phyloP scores from a whole-genome alignment of 2,888 invertebrate genomes.

The Papilio demoleus region DNA sequence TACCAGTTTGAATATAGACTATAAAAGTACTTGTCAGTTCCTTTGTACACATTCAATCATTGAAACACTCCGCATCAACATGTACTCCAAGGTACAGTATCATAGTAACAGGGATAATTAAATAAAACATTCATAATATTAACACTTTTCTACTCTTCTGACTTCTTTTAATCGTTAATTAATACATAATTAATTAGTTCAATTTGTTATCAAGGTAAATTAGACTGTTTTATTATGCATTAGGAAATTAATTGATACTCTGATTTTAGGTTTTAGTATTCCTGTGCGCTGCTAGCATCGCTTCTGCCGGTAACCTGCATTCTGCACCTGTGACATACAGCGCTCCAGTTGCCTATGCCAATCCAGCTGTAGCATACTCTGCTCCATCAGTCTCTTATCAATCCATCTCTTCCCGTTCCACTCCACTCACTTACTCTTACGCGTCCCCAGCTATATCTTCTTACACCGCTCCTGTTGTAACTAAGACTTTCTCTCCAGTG shows the following conservation, averaged over 20 bases:
- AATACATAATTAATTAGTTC: no score
- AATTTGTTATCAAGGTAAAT: no score
- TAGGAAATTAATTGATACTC: slow-evolving; percentile 7
- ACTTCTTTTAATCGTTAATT: no score
- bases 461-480: slow-evolving; percentile 44
- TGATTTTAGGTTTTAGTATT: slow-evolving; percentile 80
- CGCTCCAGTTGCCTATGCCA: slow-evolving; percentile 56
- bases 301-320: slow-evolving; percentile 82
- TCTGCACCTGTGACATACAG: slow-evolving; percentile 71
- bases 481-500: slow-evolving; percentile 42
- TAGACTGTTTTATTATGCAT: no score
- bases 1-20: slow-evolving; percentile 43
- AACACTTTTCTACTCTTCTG: not conserved
- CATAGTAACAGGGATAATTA: not conserved
- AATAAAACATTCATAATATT: not conserved
- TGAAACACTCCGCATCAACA: slow-evolving; percentile 70
- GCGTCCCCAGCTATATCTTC: slow-evolving; percentile 45
- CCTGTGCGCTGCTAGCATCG: slow-evolving; percentile 83
- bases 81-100: slow-evolving; percentile 70
- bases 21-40: slow-evolving; percentile 45
- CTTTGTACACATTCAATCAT: slow-evolving; percentile 71
- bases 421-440: slow-evolving; percentile 53
- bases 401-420: slow-evolving; percentile 47
- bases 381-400: slow-evolving; percentile 50
- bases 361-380: slow-evolving; percentile 53